phyloP scores from a whole-genome alignment of 1,140 invertebrate genomes.

The Bombus pascuorum region DNA sequence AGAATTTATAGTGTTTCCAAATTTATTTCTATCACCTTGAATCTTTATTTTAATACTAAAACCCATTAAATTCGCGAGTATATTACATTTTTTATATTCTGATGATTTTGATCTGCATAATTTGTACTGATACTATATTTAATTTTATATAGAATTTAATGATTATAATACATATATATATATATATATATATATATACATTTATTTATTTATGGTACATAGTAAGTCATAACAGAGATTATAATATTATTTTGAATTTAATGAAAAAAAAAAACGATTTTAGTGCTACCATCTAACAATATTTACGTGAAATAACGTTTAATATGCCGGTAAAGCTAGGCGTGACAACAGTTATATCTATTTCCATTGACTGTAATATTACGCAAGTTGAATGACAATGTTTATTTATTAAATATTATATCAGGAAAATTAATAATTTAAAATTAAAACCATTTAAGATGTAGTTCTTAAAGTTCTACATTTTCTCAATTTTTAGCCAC shows the following conservation, averaged over 20 bases:
- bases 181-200: no score
- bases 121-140: no score
- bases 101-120: no score
- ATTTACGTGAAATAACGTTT: background rate
- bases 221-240: no score
- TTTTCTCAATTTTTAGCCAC: background rate
- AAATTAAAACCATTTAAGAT: background rate
- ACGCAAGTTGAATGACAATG: background rate
- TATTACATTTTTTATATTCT: no score
- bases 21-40: background rate
- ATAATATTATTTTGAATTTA: background rate
- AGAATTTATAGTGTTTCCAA: background rate
- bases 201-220: no score
- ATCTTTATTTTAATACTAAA: background rate
- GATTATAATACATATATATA: no score
- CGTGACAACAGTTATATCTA: no score
- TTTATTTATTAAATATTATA: background rate
- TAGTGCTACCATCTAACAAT: conserved; percentile 12
- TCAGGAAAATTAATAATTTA: background rate
- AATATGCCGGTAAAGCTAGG: background rate
- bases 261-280: background rate
- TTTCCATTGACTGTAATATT: background rate
- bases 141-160: no score
- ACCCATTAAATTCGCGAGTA: background rate
- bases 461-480: background rate